Evolutionary conservation across 2,797 vertebrate species (phyloP).

Genomic region (Anguilla pacifica): DNA sequence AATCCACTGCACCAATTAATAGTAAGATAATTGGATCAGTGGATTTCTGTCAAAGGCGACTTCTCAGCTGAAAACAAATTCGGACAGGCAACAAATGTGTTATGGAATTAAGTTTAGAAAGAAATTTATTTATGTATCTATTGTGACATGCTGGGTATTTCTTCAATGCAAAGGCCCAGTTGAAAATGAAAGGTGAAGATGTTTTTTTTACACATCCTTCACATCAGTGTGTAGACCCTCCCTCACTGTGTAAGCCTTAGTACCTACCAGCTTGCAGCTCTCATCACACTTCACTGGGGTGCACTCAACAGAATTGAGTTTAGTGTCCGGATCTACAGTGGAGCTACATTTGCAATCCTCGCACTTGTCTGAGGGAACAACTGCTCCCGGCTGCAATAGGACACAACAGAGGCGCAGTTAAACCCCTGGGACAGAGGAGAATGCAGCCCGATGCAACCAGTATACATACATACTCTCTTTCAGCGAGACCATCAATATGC

Average conservation of each 20-base stretch:
- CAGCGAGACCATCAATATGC: not conserved
- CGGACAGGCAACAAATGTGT: not conserved
- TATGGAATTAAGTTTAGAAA: not conserved
- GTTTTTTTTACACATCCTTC: not conserved
- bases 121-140: not conserved
- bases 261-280: conserved; percentile 73
- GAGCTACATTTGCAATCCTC: conserved; percentile 74
- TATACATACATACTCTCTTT: not conserved
- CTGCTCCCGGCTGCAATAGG: conserved; percentile 74
- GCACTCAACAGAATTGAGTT: conserved; percentile 72
- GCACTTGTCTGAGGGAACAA: conserved; percentile 76
- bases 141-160: not conserved
- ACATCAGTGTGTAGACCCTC: not conserved
- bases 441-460: not conserved
- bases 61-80: not conserved
- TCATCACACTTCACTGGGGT: conserved; percentile 63
- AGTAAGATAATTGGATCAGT: not conserved
- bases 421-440: not conserved
- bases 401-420: not conserved
- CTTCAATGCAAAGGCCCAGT: too few species aligned
- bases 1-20: not conserved
- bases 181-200: too few species aligned
- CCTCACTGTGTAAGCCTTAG: not conserved
- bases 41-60: not conserved
- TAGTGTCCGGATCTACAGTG: conserved; percentile 54